These are phyloP conservation scores for Pelecanoides urinatrix DNA, from an alignment of 2,113 vertebrate species.

Conservation along the genomic window DNA sequence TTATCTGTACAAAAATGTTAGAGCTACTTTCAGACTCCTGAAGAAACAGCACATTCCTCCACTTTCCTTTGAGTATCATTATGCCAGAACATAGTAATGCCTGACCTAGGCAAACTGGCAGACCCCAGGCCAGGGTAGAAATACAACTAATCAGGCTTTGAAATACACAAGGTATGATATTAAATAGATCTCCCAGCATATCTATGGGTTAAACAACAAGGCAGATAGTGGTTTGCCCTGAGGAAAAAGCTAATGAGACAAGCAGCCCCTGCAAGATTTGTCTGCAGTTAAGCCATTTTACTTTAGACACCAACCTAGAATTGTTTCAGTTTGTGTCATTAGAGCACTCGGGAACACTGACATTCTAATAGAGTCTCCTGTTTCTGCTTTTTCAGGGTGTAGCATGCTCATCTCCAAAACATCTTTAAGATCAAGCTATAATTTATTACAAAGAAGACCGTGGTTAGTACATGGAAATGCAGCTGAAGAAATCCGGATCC, in stretches of 20 bases:
- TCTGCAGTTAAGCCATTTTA: neutral
- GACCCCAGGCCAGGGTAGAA: neutral
- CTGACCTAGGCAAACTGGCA: neutral
- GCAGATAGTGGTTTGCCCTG: neutral
- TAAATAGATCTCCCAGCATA: neutral
- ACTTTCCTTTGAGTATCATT: neutral
- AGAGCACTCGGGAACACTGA: neutral
- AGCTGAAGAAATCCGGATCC: neutral
- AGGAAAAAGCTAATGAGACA: neutral
- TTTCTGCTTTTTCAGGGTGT: neutral
- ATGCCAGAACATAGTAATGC: neutral
- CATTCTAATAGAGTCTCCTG: neutral
- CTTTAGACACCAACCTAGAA: neutral
- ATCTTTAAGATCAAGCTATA: neutral
- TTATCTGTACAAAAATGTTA: constrained; percentile 15
- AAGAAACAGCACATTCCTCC: neutral
- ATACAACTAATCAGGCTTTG: neutral
- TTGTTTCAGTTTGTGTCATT: neutral
- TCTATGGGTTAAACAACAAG: neutral
- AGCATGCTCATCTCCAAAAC: neutral
- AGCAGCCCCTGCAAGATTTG: neutral
- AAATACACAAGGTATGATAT: neutral
- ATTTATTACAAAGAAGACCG: neutral
- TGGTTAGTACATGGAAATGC: neutral
- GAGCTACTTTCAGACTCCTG: neutral